Conservation (phyloP, 1,140 invertebrate species). For the Hyposmocoma kahamanoa region DNA sequence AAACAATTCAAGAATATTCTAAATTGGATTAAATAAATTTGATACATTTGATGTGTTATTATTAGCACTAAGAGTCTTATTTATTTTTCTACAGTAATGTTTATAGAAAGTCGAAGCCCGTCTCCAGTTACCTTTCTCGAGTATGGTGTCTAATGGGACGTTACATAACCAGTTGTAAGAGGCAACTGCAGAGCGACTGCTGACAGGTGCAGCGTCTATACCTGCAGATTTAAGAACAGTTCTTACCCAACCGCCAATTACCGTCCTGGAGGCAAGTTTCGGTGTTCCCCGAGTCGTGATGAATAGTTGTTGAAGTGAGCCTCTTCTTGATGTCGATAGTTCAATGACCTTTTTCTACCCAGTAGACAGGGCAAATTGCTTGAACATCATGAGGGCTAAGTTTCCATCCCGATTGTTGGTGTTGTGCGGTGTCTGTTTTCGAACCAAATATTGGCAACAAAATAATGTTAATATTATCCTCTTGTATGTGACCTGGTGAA, state of each 20-base stretch:
- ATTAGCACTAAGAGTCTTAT: no score
- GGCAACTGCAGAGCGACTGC: not conserved
- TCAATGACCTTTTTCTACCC: not conserved
- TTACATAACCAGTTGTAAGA: not conserved
- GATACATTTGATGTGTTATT: no score
- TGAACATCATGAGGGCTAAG: not conserved
- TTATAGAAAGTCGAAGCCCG: no score
- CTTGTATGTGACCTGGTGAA: not conserved
- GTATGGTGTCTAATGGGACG: no score
- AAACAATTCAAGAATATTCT: no score
- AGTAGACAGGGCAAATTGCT: not conserved
- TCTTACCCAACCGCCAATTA: no score
- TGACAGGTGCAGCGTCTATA: no score
- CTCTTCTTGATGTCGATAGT: not conserved
- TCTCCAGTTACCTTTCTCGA: no score
- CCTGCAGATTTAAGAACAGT: no score
- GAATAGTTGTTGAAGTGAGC: not conserved
- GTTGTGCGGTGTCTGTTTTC: not conserved
- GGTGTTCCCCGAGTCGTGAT: not conserved
- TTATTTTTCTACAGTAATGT: no score
- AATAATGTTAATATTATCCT: not conserved
- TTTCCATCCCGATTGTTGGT: not conserved
- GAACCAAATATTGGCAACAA: slow-evolving; percentile 2
- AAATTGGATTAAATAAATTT: no score
- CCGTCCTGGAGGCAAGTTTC: no score